These are phyloP conservation scores for Paguma larvata DNA, from an alignment of 2,797 vertebrate genomes.

Conservation along the genomic window DNA sequence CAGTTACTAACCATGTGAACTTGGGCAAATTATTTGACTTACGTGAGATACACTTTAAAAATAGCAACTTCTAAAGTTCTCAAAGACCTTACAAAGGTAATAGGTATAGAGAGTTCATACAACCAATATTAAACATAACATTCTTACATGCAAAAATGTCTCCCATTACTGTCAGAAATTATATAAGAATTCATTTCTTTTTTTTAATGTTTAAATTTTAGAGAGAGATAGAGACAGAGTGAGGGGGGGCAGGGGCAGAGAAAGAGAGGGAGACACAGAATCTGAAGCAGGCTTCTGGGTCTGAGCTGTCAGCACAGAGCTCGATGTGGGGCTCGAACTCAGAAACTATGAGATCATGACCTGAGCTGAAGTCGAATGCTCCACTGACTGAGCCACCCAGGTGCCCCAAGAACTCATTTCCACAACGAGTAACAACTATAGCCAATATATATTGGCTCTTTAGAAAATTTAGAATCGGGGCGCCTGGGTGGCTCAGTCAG, in stretches of 20 bases:
- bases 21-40: not conserved
- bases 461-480: not conserved
- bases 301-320: too few species aligned
- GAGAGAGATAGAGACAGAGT: too few species aligned
- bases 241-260: too few species aligned
- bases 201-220: too few species aligned
- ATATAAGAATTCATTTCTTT: conserved; percentile 1
- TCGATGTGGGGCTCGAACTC: too few species aligned
- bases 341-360: too few species aligned
- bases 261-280: too few species aligned
- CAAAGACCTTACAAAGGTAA: not conserved
- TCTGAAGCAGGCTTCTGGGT: too few species aligned
- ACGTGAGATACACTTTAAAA: not conserved
- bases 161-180: not conserved
- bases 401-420: not conserved
- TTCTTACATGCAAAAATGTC: conserved; percentile 1
- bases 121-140: not conserved
- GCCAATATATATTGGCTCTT: not conserved
- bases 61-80: conserved; percentile 6
- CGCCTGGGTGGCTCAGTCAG: too few species aligned
- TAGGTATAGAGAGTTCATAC: not conserved
- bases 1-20: not conserved
- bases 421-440: conserved; percentile 31
- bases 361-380: too few species aligned
- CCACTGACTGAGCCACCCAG: too few species aligned